Evolutionary conservation across 2,888 invertebrate genomes (phyloP), one percentile per base, ranked within the genome.

Genomic region (Eremobia ochroleuca): DNA sequence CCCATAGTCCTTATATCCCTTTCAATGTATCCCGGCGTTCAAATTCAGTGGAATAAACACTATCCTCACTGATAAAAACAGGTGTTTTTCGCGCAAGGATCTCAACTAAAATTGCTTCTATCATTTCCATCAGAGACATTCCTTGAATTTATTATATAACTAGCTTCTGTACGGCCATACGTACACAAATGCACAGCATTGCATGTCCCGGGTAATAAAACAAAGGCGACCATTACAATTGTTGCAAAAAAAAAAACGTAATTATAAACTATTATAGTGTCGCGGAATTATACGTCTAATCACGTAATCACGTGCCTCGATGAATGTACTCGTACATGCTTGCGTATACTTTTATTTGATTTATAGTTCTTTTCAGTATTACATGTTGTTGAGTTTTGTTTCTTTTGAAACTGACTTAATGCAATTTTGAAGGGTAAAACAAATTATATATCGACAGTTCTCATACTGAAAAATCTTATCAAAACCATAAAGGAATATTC

Each of bases 191-290:
- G 76, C 72, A 70, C 52, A 77, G 37, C 65, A 46, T 88, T 76
- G 88, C 87, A 81, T 88, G 88, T 88, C 74, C 28, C 31, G 8
- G 11, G 84, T 64, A 82, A 86, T 84, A 76, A 88, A 84, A 87
- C 87, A 87, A 88, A 76, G 82, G 49, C 59, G 21, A 46, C 37
- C 34, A 80, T 82, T 77, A 82, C 34, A 83, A 81, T 77, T 79
- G 77, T 28, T 25, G 67, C 71, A 3, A 4, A 2, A 34, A 82
- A 88, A 85, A 86, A 87, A 78, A 37, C 13, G 49, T 79, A 84
- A 88, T 88, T 88, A 82, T 59, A 28, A 68, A 82, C 78, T 66
- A 88, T 87, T 80, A 83, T 21, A 74, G 31, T 83, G 79, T 81
- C 72, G 75, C 65, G 88, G 88, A 87, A 86, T 83, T 64, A 62